Base-by-base conservation (phyloP, 2,888 invertebrate species). In the Drosophila planitibia region DNA sequence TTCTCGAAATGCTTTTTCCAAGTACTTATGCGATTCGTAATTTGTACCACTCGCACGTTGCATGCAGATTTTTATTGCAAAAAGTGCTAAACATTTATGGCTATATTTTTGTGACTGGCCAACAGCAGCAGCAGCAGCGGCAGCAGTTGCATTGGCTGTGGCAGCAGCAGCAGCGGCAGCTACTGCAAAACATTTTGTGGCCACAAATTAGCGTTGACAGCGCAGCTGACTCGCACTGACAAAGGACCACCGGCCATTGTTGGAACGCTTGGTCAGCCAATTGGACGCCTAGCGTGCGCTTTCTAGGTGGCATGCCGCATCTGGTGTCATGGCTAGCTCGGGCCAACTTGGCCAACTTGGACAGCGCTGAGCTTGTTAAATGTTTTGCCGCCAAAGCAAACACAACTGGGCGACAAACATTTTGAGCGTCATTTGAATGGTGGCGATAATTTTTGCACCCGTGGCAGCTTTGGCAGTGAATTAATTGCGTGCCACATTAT, bases 401-500 rank as follows among this genome's bases (percentile, higher is more conserved):
- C 28, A 57, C 25, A 54, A 64, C 47, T 49, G 44, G 47, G 37
- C 65, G 71, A 67, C 83, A 79, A 30, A 64, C 67, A 33, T 49
- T 73, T 87, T 91, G 83, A 89, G 89, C 85, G 91, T 91, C 91
- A 91, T 91, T 91, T 91, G 91, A 91, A 91, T 91, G 91, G 91
- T 91, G 91, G 91, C 91, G 91, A 91, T 91, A 91, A 91, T 91
- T 91, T 91, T 85, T 85, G 81, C 79, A 73, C 80, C 81, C 71
- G 41, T 58, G 86, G 78, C 81, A 82, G 81, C 71, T 74, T 62
- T 81, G 83, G 83, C 84, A 87, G 82, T 88, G 85, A 86, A 86
- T 85, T 86, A 86, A 86, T 86, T 86, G 89, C 80, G 82, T 85
- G 83, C 83, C 89, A 85, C 85, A 88, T 88, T 86, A 86, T 89